phyloP scores from a whole-genome alignment of 2,797 vertebrate genomes.

The Xiphophorus birchmanni region DNA sequence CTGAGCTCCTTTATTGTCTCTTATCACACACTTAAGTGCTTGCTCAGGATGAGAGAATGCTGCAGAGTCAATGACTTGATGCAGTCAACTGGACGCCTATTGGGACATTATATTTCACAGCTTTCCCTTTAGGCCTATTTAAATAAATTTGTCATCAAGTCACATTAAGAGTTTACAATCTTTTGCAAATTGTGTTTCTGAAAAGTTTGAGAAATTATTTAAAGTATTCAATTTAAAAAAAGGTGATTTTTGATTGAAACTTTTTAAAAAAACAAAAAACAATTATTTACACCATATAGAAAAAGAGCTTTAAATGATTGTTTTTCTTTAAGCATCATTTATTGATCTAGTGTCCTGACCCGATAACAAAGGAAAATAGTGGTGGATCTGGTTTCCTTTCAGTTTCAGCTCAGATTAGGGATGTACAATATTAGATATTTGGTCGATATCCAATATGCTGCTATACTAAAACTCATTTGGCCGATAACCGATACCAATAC shows the following conservation, averaged over 20 bases:
- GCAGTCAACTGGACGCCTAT: background rate
- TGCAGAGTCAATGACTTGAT: background rate
- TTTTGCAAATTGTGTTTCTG: no score
- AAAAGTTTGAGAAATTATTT: no score
- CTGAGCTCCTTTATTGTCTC: background rate
- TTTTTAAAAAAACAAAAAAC: no score
- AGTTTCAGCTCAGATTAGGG: background rate
- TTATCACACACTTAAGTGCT: background rate
- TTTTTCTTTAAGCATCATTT: background rate
- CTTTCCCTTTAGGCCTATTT: background rate
- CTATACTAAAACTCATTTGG: no score
- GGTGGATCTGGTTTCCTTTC: background rate
- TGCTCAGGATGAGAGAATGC: background rate
- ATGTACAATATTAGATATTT: no score
- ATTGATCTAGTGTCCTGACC: background rate
- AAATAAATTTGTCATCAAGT: no score
- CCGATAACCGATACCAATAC: no score
- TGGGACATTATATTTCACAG: background rate
- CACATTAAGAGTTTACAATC: no score
- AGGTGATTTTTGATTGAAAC: no score
- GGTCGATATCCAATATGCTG: no score
- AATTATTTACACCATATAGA: background rate
- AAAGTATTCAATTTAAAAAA: no score
- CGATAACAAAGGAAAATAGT: background rate
- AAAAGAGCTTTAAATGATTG: background rate